A percentile compares a stretch with the other conserved stretches of the same genome.
Conservation (phyloP, 2,888 invertebrate species). For the Antheraea assamensis region DNA sequence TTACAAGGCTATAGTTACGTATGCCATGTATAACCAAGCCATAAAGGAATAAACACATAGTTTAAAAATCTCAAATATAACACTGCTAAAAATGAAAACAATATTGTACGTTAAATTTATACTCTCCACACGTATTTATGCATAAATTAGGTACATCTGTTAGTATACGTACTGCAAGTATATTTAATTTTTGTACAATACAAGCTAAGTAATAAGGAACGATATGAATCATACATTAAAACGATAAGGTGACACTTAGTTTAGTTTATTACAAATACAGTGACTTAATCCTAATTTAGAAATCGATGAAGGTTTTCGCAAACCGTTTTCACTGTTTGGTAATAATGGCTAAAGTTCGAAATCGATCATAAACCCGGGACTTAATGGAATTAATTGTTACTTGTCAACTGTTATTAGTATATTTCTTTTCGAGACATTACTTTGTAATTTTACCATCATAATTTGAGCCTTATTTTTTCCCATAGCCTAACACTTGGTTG, state of each 20-base stretch:
- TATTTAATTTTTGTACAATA: conserved; percentile 17
- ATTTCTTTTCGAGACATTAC: not conserved
- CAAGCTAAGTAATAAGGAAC: conserved; percentile 35
- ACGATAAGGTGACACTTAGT: conserved; percentile 19
- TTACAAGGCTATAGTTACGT: not conserved
- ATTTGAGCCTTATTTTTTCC: conserved; percentile 12
- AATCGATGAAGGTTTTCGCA: conserved; percentile 36
- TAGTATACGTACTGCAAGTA: conserved; percentile 19
- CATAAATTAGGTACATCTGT: conserved; percentile 15
- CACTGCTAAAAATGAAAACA: not conserved
- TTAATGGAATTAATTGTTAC: not conserved
- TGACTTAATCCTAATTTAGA: conserved; percentile 56
- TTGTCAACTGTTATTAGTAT: not conserved
- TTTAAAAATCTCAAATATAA: not conserved
- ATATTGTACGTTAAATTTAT: not conserved
- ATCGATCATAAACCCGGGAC: not conserved
- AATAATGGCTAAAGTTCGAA: conserved; percentile 11
- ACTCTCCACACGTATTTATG: not conserved
- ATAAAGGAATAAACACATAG: not conserved
- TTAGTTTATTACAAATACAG: conserved; percentile 25
- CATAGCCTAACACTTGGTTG: no score
- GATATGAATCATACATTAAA: conserved; percentile 23
- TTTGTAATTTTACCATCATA: not conserved
- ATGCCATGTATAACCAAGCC: not conserved
- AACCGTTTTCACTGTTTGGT: not conserved